Evolutionary conservation across 2,113 vertebrate species (phyloP).

Genomic region (Cathartes aura): DNA sequence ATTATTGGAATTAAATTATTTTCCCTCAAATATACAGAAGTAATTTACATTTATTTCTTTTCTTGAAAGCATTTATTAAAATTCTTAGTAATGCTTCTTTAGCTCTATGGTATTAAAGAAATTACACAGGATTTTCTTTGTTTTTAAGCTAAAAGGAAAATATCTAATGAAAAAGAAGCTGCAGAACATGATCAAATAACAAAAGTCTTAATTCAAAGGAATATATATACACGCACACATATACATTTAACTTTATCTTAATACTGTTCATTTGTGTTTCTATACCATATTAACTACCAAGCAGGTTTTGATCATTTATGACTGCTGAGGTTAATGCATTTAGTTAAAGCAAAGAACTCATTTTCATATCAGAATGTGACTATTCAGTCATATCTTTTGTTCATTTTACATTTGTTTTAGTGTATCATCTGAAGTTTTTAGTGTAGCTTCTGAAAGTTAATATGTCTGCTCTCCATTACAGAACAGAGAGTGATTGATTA

Average conservation of each 20-base stretch:
- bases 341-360: not conserved
- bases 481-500: not conserved
- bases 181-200: not conserved
- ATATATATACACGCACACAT: not conserved
- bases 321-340: not conserved
- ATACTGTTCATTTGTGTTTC: not conserved
- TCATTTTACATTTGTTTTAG: not conserved
- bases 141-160: not conserved
- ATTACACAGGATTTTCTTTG: not conserved
- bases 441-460: not conserved
- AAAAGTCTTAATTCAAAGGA: not conserved
- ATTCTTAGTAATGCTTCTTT: conserved; percentile 14
- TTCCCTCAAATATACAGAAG: not conserved
- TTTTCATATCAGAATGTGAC: not conserved
- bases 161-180: not conserved
- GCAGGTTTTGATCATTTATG: not conserved
- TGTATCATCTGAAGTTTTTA: not conserved
- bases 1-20: conserved; percentile 14
- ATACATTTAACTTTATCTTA: not conserved
- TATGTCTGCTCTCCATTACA: not conserved
- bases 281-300: not conserved
- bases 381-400: not conserved
- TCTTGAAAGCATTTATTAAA: not conserved
- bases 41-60: not conserved
- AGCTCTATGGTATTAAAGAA: not conserved